Conservation (phyloP, 2,113 vertebrate genomes). For the human region DNA sequence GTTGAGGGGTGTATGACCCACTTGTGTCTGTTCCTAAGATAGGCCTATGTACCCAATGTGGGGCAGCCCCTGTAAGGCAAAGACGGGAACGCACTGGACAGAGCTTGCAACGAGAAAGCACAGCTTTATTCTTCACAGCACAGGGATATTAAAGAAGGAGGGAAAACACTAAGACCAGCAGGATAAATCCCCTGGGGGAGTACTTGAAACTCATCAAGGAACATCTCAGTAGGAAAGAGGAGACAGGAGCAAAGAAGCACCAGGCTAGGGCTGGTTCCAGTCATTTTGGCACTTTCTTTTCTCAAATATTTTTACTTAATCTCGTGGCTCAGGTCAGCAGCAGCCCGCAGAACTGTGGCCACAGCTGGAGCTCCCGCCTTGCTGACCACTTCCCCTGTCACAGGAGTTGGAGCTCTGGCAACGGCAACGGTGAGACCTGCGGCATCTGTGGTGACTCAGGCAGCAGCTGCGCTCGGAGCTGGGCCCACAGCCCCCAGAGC, state of each 20-base stretch:
- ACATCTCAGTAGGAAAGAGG: not conserved
- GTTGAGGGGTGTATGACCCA: not conserved
- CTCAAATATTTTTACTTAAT: not conserved
- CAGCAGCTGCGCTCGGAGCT: not conserved
- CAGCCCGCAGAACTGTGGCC: not conserved
- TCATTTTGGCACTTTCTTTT: not conserved
- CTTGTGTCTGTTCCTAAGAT: not conserved
- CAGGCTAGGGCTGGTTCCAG: not conserved
- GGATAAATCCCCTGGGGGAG: not conserved
- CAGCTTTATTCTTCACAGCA: not conserved
- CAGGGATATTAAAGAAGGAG: not conserved
- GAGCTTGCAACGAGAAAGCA: not conserved
- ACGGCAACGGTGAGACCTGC: not conserved
- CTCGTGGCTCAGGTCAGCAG: not conserved
- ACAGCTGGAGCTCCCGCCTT: not conserved
- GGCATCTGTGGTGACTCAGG: not conserved
- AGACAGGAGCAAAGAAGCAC: not conserved
- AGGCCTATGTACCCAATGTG: not conserved
- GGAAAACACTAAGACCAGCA: not conserved
- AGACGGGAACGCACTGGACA: not conserved
- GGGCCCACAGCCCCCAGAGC: not conserved
- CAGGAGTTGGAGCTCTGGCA: not conserved
- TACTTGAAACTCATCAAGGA: no score
- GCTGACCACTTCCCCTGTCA: not conserved
- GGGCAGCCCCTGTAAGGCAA: not conserved